Evolutionary conservation across 2,113 vertebrate species (phyloP).

Genomic region (Prolemur simus): DNA sequence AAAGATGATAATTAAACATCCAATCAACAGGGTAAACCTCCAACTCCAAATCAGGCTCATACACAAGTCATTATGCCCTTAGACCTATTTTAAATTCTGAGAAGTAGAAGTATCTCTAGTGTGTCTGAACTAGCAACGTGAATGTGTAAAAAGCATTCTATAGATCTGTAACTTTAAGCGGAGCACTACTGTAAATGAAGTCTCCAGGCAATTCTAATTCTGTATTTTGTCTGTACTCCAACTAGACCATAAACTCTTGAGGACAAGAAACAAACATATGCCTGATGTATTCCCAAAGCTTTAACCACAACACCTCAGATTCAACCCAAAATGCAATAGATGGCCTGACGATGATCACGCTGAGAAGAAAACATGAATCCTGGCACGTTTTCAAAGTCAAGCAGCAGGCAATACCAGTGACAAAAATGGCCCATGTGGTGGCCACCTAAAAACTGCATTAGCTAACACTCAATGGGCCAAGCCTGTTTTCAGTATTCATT

Average conservation of each 20-base stretch:
- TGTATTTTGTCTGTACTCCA: conserved; percentile 13
- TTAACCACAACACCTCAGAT: not conserved
- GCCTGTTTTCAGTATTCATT: not conserved
- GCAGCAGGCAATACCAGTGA: not conserved
- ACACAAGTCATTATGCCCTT: not conserved
- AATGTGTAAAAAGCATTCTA: not conserved
- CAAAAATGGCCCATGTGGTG: not conserved
- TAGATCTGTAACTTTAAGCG: not conserved
- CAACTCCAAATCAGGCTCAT: not conserved
- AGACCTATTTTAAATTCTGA: conserved; percentile 7
- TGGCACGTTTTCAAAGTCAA: conserved; percentile 21
- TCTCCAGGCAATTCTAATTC: not conserved
- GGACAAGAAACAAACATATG: not conserved
- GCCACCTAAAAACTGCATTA: not conserved
- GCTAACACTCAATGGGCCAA: not conserved
- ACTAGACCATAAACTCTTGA: not conserved
- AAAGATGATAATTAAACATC: not conserved
- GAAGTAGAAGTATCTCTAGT: not conserved
- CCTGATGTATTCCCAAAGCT: not conserved
- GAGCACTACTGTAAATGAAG: not conserved
- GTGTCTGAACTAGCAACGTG: not conserved
- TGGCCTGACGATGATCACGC: not conserved
- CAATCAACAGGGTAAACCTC: not conserved
- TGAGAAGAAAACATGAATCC: not conserved
- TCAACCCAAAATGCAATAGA: not conserved